phyloP scores from a whole-genome alignment of 2,113 vertebrate genomes.

The Grammomys surdaster region DNA sequence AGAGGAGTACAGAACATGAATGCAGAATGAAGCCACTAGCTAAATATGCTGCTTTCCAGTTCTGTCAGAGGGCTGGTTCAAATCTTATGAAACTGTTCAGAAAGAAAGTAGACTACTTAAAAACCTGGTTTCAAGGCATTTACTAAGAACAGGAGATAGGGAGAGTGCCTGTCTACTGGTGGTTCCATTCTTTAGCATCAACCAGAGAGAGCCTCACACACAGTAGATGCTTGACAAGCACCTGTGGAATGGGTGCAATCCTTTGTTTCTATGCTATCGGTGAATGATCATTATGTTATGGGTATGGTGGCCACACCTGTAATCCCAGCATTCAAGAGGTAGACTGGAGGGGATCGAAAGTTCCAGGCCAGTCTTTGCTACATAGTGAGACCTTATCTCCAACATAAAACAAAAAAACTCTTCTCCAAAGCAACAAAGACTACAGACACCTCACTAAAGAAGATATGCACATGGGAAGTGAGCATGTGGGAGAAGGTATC shows the following conservation, averaged over 20 bases:
- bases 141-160: neutral
- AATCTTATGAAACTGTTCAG: neutral
- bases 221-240: neutral
- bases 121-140: neutral
- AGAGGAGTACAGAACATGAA: neutral
- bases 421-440: neutral
- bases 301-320: neutral
- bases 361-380: neutral
- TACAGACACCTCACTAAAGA: neutral
- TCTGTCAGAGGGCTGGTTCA: neutral
- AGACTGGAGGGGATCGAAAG: neutral
- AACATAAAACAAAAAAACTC: neutral
- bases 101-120: neutral
- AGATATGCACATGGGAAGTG: neutral
- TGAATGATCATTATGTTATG: neutral
- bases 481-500: neutral
- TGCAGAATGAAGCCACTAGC: neutral
- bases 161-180: neutral
- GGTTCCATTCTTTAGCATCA: conserved; percentile 2
- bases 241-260: neutral
- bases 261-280: neutral
- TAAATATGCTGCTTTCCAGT: neutral
- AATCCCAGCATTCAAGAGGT: neutral
- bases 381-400: neutral
- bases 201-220: neutral